Conservation (phyloP, 2,797 vertebrate species). For the Oreonectes daqikongensis region DNA sequence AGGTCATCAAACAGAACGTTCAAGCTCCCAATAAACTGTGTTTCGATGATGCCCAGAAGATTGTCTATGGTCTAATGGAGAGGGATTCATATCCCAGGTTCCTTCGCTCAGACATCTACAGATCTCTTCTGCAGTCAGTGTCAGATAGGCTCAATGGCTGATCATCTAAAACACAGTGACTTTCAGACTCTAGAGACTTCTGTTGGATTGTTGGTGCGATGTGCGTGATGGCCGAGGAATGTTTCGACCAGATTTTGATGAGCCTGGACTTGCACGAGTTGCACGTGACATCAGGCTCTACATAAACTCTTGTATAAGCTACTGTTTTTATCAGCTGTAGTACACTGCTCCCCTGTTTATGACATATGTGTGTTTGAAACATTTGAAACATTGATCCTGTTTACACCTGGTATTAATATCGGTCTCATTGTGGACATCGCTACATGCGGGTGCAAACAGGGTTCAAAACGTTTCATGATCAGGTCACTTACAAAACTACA, state of each 20-base stretch:
- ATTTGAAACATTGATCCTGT: background rate
- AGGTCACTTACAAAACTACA: background rate
- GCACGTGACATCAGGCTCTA: background rate
- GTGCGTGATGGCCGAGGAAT: background rate
- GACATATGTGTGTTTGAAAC: constrained; percentile 5
- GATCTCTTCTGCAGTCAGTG: constrained; percentile 71
- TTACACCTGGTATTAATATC: background rate
- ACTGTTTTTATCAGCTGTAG: constrained; percentile 13
- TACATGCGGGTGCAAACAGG: background rate
- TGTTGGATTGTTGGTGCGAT: background rate
- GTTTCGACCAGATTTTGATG: too few relatives aligned
- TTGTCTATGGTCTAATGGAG: constrained; percentile 85
- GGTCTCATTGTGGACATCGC: background rate
- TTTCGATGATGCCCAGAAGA: constrained; percentile 85
- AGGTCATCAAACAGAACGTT: constrained; percentile 75
- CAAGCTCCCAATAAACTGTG: constrained; percentile 74
- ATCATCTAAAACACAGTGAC: constrained; percentile 23
- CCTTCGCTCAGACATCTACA: constrained; percentile 82
- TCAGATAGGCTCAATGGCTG: constrained; percentile 59
- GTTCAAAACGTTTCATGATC: background rate
- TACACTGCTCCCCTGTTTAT: constrained; percentile 15
- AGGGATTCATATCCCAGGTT: constrained; percentile 87
- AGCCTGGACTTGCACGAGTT: background rate
- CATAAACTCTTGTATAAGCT: constrained; percentile 29
- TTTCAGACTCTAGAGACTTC: background rate